These are phyloP conservation scores for Pteronura brasiliensis DNA, from an alignment of 2,113 vertebrate genomes.

Conservation along the genomic window DNA sequence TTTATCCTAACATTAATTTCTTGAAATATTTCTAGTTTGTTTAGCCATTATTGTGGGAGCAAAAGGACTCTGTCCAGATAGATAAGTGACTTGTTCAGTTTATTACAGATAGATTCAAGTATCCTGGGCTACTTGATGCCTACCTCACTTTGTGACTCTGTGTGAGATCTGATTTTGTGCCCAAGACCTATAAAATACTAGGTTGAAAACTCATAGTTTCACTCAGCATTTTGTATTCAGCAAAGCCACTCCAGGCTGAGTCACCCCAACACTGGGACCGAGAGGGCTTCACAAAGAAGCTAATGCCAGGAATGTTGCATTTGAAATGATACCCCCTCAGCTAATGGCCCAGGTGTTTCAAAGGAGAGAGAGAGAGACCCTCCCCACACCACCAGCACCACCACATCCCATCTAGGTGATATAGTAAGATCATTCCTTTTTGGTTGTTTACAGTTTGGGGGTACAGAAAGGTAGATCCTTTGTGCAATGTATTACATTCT, in stretches of 20 bases:
- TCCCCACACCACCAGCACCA: neutral
- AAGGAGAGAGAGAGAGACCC: neutral
- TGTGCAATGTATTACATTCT: neutral
- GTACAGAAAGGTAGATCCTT: neutral
- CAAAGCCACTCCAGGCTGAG: neutral
- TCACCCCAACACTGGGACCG: neutral
- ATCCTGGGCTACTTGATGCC: neutral
- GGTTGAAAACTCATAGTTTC: neutral
- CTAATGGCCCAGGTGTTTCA: neutral
- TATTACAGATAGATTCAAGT: neutral
- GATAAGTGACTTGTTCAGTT: neutral
- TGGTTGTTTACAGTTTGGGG: neutral
- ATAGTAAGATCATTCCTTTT: neutral
- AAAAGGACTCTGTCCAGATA: neutral
- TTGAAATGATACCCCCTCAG: neutral
- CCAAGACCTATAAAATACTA: neutral
- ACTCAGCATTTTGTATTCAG: neutral
- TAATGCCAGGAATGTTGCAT: neutral
- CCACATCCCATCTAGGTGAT: neutral
- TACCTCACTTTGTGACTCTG: neutral
- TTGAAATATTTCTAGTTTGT: neutral
- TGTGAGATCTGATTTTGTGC: neutral
- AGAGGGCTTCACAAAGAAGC: neutral
- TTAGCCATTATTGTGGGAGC: neutral
- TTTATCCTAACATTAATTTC: neutral